Conservation (phyloP, 2,797 vertebrate genomes). For the Aeoliscus strigatus region DNA sequence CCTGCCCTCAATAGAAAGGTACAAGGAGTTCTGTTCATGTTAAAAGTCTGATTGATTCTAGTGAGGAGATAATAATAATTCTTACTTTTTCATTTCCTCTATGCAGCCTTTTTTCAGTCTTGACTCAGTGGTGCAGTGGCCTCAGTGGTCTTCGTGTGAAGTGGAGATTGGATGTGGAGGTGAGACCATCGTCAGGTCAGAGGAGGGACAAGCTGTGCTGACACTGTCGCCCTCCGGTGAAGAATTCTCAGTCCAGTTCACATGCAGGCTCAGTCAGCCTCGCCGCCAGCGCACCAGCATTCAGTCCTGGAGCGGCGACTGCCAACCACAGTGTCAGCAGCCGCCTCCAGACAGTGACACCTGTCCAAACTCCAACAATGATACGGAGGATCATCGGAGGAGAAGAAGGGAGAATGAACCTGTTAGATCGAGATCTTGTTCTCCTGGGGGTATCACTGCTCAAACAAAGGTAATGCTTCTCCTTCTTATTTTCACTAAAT, state of each 20-base stretch:
- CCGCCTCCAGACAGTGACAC: constrained; percentile 22
- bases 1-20: constrained; percentile 75
- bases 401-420: constrained; percentile 30
- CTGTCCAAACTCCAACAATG: background rate
- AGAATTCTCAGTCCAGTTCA: constrained; percentile 82
- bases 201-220: constrained; percentile 77
- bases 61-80: too few relatives aligned
- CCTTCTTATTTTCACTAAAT: too few relatives aligned
- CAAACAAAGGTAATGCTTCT: constrained; percentile 37
- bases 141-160: constrained; percentile 42
- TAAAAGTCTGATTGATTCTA: too few relatives aligned
- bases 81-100: background rate
- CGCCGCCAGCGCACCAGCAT: constrained; percentile 10
- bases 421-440: constrained; percentile 19
- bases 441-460: constrained; percentile 12
- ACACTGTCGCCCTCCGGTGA: constrained; percentile 74
- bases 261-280: constrained; percentile 77
- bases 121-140: constrained; percentile 75
- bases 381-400: constrained; percentile 10
- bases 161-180: constrained; percentile 47
- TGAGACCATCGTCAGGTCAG: constrained; percentile 70
- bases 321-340: constrained; percentile 18
- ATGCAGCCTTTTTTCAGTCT: constrained; percentile 60
- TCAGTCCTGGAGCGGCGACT: constrained; percentile 19
- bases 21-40: background rate